A percentile compares a stretch with the other conserved stretches of the same genome.
Conservation (phyloP, 2,888 invertebrate genomes). For the Acrocera orbiculus region DNA sequence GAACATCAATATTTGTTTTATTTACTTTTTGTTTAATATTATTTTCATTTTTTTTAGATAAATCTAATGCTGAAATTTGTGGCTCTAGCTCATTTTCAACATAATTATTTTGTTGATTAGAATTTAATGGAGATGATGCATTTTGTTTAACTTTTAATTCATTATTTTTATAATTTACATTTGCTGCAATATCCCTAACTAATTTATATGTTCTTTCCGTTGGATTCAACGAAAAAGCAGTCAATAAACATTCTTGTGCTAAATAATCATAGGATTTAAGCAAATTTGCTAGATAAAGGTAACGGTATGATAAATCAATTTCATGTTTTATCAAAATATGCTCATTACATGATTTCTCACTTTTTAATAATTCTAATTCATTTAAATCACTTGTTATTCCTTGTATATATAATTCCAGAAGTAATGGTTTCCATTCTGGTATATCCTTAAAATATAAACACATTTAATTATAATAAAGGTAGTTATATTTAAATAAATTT, state of each 20-base stretch:
- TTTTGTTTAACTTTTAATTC: constrained; percentile 6
- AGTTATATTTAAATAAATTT: no score
- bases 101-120: no score
- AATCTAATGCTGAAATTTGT: no score
- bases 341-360: constrained; percentile 19
- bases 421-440: constrained; percentile 7
- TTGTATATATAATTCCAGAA: constrained; percentile 38
- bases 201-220: constrained; percentile 34
- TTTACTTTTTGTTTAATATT: neutral
- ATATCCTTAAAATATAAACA: constrained; percentile 1
- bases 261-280: constrained; percentile 36
- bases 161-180: constrained; percentile 23
- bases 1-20: constrained; percentile 18
- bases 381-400: constrained; percentile 45
- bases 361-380: constrained; percentile 39
- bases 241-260: constrained; percentile 42
- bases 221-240: constrained; percentile 44
- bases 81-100: no score
- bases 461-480: no score
- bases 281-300: constrained; percentile 35
- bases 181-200: constrained; percentile 34
- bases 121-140: neutral
- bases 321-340: constrained; percentile 35
- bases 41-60: no score
- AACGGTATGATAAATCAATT: constrained; percentile 33